A percentile compares a stretch with the other conserved stretches of the same genome.
Evolutionary conservation across 2,888 invertebrate genomes (phyloP).

Genomic region (Rotaria sp.): DNA sequence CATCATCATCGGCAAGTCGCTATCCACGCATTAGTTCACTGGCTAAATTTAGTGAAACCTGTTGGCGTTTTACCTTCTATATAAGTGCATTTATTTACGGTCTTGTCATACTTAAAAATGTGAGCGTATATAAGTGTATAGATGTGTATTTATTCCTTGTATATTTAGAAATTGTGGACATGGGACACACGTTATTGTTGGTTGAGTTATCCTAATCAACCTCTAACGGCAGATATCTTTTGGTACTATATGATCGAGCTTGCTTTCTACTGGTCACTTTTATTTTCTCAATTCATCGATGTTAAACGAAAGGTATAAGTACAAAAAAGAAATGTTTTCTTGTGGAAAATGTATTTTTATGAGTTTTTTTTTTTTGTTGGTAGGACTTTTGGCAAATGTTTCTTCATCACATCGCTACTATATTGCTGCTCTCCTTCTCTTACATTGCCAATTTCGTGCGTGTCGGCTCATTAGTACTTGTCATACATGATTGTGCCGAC

Average conservation of each 20-base stretch:
- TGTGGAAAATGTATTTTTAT: too few relatives aligned
- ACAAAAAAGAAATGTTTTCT: too few relatives aligned
- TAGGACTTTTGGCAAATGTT: slow-evolving; percentile 88
- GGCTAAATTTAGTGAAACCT: slow-evolving; percentile 35
- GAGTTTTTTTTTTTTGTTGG: too few relatives aligned
- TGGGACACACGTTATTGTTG: slow-evolving; percentile 84
- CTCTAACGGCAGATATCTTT: slow-evolving; percentile 74
- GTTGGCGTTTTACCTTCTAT: slow-evolving; percentile 36
- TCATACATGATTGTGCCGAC: slow-evolving; percentile 58
- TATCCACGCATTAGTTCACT: not conserved
- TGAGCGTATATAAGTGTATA: not conserved
- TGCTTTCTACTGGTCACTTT: slow-evolving; percentile 88
- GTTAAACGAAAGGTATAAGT: slow-evolving; percentile 63
- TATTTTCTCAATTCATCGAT: slow-evolving; percentile 61
- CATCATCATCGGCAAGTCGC: not conserved
- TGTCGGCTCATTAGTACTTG: slow-evolving; percentile 74
- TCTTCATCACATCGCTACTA: slow-evolving; percentile 87
- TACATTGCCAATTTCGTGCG: slow-evolving; percentile 86
- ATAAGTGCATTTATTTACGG: slow-evolving; percentile 31
- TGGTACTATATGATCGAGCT: slow-evolving; percentile 94
- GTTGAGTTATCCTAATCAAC: slow-evolving; percentile 71
- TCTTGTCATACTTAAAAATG: slow-evolving; percentile 5
- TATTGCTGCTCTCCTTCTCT: slow-evolving; percentile 73
- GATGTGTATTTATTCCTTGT: not conserved
- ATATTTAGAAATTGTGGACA: slow-evolving; percentile 71